Evolutionary conservation across 2,888 invertebrate species (phyloP).

Genomic region (Euplagia quadripunctaria): DNA sequence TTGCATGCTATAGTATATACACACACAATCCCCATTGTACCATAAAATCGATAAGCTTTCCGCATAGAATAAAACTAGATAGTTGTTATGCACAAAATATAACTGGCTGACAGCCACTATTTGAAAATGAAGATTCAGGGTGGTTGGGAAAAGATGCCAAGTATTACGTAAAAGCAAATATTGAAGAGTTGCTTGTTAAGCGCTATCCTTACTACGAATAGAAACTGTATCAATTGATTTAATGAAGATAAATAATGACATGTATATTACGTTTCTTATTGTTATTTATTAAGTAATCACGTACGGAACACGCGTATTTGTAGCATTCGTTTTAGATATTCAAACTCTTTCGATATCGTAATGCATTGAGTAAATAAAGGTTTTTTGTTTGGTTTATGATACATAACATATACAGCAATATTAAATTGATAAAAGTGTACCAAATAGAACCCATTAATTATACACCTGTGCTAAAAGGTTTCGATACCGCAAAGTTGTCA

Average conservation of each 20-base stretch:
- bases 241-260: not conserved
- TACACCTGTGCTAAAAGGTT: slow-evolving; percentile 15
- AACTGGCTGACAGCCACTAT: slow-evolving; percentile 75
- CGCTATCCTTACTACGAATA: slow-evolving; percentile 60
- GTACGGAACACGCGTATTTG: not conserved
- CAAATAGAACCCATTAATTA: not conserved
- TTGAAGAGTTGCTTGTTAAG: slow-evolving; percentile 74
- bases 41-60: slow-evolving; percentile 58
- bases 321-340: not conserved
- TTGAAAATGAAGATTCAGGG: slow-evolving; percentile 65
- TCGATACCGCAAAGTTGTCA: slow-evolving; percentile 46
- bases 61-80: slow-evolving; percentile 47
- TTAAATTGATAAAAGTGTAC: not conserved
- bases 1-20: not conserved
- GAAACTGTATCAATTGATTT: slow-evolving; percentile 36
- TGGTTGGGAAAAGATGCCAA: slow-evolving; percentile 75
- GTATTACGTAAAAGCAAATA: slow-evolving; percentile 70
- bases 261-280: not conserved
- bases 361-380: not conserved
- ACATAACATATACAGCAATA: not conserved
- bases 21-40: not conserved
- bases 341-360: not conserved
- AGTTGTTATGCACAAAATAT: slow-evolving; percentile 68
- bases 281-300: not conserved
- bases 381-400: not conserved